Conservation (phyloP, 2,888 invertebrate genomes). For the Lithophane ornitopus region DNA sequence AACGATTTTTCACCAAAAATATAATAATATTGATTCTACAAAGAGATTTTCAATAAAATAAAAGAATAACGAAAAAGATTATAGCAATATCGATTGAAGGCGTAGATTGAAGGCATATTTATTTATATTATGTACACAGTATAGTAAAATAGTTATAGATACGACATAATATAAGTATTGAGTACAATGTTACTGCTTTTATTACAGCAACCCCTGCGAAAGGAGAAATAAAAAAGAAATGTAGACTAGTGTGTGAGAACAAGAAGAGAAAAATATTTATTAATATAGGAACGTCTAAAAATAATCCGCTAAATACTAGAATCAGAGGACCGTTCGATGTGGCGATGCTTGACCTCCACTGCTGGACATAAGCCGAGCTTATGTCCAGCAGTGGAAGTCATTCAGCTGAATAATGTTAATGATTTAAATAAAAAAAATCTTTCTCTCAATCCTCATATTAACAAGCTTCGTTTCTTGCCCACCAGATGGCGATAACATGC, state of each 20-base stretch:
- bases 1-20: not conserved
- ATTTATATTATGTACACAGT: no score
- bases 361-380: not conserved
- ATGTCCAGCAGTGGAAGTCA: not conserved
- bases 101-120: no score
- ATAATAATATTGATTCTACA: not conserved
- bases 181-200: no score
- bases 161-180: no score
- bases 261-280: no score
- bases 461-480: slow-evolving; percentile 23
- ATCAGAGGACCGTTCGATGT: not conserved
- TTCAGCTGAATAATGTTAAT: not conserved
- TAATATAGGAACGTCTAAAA: not conserved
- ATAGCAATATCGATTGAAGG: no score
- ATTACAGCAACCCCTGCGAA: no score
- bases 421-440: not conserved
- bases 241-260: no score
- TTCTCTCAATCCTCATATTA: not conserved
- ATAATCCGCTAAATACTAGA: not conserved
- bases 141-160: no score
- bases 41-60: not conserved
- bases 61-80: not conserved
- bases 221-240: no score
- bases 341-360: not conserved
- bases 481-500: slow-evolving; percentile 92